These are phyloP conservation scores for Sphaeridia pumilis DNA, from an alignment of 2,888 invertebrate genomes.

Conservation along the genomic window DNA sequence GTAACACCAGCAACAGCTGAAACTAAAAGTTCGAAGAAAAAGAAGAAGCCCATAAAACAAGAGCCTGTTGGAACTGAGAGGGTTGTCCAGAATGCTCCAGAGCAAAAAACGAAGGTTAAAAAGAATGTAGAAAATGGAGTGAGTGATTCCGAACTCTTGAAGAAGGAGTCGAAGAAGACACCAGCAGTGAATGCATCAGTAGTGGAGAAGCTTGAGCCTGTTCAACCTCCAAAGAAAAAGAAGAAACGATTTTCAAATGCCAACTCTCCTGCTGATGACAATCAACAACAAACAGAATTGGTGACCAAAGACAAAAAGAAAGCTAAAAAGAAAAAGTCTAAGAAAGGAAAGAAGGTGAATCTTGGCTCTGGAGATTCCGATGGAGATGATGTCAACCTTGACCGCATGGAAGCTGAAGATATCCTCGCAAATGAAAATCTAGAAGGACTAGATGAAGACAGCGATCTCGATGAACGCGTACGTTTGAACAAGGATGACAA, in stretches of 20 bases:
- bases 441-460: conserved; percentile 7
- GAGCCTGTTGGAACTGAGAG: neutral
- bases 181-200: too few species aligned
- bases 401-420: neutral
- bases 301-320: neutral
- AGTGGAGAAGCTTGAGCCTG: neutral
- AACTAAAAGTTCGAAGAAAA: neutral
- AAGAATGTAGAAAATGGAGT: neutral
- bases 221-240: neutral
- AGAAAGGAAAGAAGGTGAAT: neutral
- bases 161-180: conserved; percentile 1
- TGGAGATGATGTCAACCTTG: neutral
- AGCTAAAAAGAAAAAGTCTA: neutral
- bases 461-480: conserved; percentile 14
- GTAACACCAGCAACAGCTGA: neutral
- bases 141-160: neutral
- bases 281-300: conserved; percentile 1
- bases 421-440: conserved; percentile 11
- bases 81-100: too few species aligned
- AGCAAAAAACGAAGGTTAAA: neutral
- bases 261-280: conserved; percentile 2
- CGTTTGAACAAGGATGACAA: neutral
- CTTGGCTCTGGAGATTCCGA: too few species aligned
- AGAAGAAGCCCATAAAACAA: conserved; percentile 1
- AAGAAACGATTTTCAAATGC: conserved; percentile 1